phyloP scores from a whole-genome alignment of 1,140 invertebrate species.

The Drosophila sucinea region DNA sequence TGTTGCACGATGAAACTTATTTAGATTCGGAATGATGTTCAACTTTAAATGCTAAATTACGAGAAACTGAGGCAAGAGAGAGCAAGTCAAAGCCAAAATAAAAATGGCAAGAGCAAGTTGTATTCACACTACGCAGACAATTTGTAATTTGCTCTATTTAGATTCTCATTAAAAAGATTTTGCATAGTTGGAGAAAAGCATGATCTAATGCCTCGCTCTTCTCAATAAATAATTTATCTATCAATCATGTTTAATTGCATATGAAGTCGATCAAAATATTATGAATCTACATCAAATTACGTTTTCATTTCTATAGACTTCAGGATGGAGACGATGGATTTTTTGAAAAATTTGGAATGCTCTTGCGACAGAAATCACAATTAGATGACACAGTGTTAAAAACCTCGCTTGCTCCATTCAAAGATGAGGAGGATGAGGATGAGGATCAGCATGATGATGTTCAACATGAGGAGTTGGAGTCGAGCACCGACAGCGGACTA shows the following conservation, averaged over 20 bases:
- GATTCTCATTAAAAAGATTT: background rate
- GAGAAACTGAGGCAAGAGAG: background rate
- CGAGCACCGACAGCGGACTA: constrained; percentile 52
- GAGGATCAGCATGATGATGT: background rate
- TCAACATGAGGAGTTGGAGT: constrained; percentile 24
- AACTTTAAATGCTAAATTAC: constrained; percentile 8
- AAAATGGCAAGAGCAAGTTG: background rate
- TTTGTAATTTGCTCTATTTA: background rate
- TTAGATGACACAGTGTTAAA: constrained; percentile 84
- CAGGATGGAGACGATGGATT: constrained; percentile 91
- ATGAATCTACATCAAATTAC: background rate
- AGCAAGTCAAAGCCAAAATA: background rate
- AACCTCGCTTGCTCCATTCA: constrained; percentile 84
- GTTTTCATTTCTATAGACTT: constrained; percentile 84
- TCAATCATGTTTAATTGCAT: background rate
- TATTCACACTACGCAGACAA: background rate
- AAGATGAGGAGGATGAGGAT: constrained; percentile 56
- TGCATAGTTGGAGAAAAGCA: background rate
- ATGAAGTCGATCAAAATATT: background rate
- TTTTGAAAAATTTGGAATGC: constrained; percentile 90
- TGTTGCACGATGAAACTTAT: background rate
- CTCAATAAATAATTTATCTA: background rate
- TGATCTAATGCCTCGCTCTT: background rate
- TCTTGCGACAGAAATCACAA: constrained; percentile 87
- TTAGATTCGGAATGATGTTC: constrained; percentile 1